Evolutionary conservation across 2,888 invertebrate species (phyloP), one percentile per base, ranked within the genome.

Genomic region (Apoda limacodes): DNA sequence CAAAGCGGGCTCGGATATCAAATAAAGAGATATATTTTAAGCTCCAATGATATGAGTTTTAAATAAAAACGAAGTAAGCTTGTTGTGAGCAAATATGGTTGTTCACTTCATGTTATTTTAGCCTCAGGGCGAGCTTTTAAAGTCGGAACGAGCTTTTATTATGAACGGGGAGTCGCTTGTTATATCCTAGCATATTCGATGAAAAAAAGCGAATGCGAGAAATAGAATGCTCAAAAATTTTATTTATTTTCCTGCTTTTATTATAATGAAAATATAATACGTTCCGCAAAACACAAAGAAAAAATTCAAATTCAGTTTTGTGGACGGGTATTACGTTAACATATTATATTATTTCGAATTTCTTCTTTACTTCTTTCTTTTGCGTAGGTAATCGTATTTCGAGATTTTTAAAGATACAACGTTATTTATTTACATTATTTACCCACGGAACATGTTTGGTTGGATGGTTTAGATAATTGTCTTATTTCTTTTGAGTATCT

Each of bases 201-300:
- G n/a, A n/a, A n/a, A n/a, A n/a, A n/a, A n/a, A n/a, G n/a, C n/a
- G n/a, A n/a, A n/a, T n/a, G n/a, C n/a, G n/a, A n/a, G n/a, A n/a
- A n/a, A n/a, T n/a, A n/a, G n/a, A n/a, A n/a, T n/a, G n/a, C 40
- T 44, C 41, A 34, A 50, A 47, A 48, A 54, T 55, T 59, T 58
- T 61, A 52, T 60, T 62, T 62, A 51, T 60, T 64, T 60, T 60
- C 52, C 55, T 50, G 49, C 48, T 57, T 61, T 60, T 62, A 62
- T 58, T 67, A 63, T 62, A 64, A 65, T 46, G 50, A 52, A 61
- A 59, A 60, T 50, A 63, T 55, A 55, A 60, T 55, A 49, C 45
- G 43, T 42, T 43, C 44, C 46, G 50, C 38, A 48, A 47, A 39
- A 49, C 46, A 61, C 56, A 64, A 65, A 60, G 55, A 50, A 51